Base-by-base conservation (phyloP, 2,888 invertebrate species). In the Leptogaster cylindrica region DNA sequence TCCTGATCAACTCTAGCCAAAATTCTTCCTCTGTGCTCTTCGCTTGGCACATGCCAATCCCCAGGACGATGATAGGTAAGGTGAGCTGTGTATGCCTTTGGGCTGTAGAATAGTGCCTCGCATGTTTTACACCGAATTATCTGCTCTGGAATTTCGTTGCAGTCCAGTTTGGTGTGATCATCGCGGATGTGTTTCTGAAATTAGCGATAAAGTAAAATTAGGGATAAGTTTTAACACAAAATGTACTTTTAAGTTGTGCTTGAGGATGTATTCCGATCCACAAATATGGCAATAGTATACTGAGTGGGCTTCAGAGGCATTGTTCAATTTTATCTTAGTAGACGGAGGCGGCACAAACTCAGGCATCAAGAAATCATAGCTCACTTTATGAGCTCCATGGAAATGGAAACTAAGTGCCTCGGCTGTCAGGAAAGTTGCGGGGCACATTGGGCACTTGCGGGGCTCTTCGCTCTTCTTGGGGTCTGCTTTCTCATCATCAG, bases 181-280 rank as follows among this genome's bases (percentile, higher is more conserved):
- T 83, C 82, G 64, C 77, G 76, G 70, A 75, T 87, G 86, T 79
- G 85, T 85, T 83, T 86, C 74, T 51, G 27, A 20, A 65, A 58
- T 33, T 5, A 41, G 10, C 36, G 8, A 39, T 33, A 27, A 28
- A 63, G 31, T 36, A 3, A 5, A 36, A 36, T 33, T 14, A n/a
- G n/a, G n/a, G n/a, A n/a, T n/a, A n/a, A n/a, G n/a, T n/a, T n/a
- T n/a, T n/a, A n/a, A n/a, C n/a, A n/a, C n/a, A n/a, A n/a, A 72
- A 82, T 82, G 80, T 78, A 84, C 84, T 77, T 85, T 84, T 71
- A 88, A 78, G 78, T 88, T 88, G 65, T 87, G 86, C 78, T 88
- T 88, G 67, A 88, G 84, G 50, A 87, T 83, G 77, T 87, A 88
- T 75, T 88, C 88, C 67, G 85, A 85, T 12, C 88, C 88, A 78